Conservation (phyloP, 2,888 invertebrate species). For the Diadegma fenestrale region DNA sequence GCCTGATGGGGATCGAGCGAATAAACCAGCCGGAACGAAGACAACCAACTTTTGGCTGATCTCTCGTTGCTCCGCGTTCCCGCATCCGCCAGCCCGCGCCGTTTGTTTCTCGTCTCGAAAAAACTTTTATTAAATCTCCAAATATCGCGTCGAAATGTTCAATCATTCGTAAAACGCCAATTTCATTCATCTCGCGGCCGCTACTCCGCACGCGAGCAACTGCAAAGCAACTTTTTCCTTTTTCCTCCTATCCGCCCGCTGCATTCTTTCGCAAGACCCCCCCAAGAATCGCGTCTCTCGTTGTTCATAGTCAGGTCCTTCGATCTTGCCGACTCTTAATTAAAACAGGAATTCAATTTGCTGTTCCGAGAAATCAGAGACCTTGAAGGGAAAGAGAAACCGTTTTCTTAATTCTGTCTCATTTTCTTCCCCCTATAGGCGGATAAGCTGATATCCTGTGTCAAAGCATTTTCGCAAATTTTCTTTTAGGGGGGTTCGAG, state of each 20-base stretch:
- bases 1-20: slow-evolving; percentile 60
- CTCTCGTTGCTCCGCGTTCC: slow-evolving; percentile 10
- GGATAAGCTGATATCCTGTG: slow-evolving; percentile 34
- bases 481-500: slow-evolving; percentile 1
- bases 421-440: slow-evolving; percentile 58
- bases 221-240: neutral
- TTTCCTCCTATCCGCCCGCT: neutral
- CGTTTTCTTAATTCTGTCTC: slow-evolving; percentile 41
- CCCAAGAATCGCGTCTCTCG: slow-evolving; percentile 31
- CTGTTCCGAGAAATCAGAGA: slow-evolving; percentile 20
- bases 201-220: slow-evolving; percentile 2
- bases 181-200: slow-evolving; percentile 7
- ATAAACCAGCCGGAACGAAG: slow-evolving; percentile 36
- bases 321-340: slow-evolving; percentile 60
- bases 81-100: slow-evolving; percentile 8
- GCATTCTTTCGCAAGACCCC: slow-evolving; percentile 34
- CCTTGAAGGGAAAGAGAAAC: slow-evolving; percentile 13
- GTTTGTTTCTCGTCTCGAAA: slow-evolving; percentile 33
- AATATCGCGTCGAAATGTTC: slow-evolving; percentile 26
- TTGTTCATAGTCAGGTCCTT: slow-evolving; percentile 11
- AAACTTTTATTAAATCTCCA: slow-evolving; percentile 44
- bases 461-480: slow-evolving; percentile 16
- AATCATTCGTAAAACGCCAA: slow-evolving; percentile 30
- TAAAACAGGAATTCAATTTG: slow-evolving; percentile 71
- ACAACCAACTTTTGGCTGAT: slow-evolving; percentile 27